phyloP scores from a whole-genome alignment of 30 jellyfish, hydroid and myxozoan species.

The Rhopilema esculentum region DNA sequence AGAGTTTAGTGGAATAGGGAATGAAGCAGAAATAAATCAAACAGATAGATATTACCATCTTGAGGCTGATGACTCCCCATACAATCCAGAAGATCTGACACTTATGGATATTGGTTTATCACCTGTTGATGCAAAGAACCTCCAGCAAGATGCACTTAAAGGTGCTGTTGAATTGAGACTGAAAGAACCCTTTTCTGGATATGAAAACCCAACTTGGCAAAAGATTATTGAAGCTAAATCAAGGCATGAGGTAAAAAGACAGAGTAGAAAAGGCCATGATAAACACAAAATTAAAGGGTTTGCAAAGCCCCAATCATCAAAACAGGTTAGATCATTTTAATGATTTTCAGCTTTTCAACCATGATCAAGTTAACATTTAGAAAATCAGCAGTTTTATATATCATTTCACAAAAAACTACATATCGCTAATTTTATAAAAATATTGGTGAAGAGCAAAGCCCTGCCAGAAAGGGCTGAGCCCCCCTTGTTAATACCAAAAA shows the following conservation, averaged over 20 bases:
- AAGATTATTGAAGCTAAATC: slow-evolving; percentile 84
- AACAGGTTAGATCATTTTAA: slow-evolving; percentile 4
- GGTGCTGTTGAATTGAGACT: slow-evolving; percentile 79
- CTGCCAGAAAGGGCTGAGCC: too few relatives aligned
- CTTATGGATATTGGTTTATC: slow-evolving; percentile 61
- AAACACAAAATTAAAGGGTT: slow-evolving; percentile 1
- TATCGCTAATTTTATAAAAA: too few relatives aligned
- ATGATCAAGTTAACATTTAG: too few relatives aligned
- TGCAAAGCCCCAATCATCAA: neutral
- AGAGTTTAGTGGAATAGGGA: slow-evolving; percentile 28
- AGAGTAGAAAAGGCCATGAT: slow-evolving; percentile 63
- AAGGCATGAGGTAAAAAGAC: slow-evolving; percentile 81
- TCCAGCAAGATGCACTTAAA: slow-evolving; percentile 72
- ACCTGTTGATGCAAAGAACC: slow-evolving; percentile 35
- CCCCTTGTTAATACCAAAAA: too few relatives aligned
- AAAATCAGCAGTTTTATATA: too few relatives aligned
- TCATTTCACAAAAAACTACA: too few relatives aligned
- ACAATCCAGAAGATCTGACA: slow-evolving; percentile 87
- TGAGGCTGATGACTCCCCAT: slow-evolving; percentile 86
- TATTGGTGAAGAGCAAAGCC: too few relatives aligned
- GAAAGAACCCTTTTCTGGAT: slow-evolving; percentile 78
- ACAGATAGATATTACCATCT: slow-evolving; percentile 48
- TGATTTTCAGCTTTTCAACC: too few relatives aligned
- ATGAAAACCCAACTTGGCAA: slow-evolving; percentile 85
- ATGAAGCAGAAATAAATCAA: slow-evolving; percentile 33